These are phyloP conservation scores for Stigmatopora nigra DNA, from an alignment of 2,113 vertebrate species.

Conservation along the genomic window DNA sequence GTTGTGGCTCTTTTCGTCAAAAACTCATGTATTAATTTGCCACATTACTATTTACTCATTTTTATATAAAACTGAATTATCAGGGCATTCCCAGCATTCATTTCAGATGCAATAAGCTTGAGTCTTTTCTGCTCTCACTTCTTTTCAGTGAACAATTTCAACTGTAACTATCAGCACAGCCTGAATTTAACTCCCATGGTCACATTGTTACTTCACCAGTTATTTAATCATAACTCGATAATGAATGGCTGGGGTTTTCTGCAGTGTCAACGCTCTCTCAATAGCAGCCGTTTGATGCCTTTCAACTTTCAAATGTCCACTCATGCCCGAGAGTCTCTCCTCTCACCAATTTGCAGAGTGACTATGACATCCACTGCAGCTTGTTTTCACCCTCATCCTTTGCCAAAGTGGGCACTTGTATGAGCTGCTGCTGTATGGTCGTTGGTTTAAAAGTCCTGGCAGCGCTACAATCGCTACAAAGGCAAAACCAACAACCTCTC, in stretches of 20 bases:
- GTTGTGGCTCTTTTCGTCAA: no score
- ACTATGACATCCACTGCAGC: slow-evolving; percentile 5
- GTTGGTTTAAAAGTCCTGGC: slow-evolving; percentile 24
- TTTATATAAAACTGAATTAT: no score
- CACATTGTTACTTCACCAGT: slow-evolving; percentile 20
- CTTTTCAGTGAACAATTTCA: slow-evolving; percentile 17
- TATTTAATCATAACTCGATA: slow-evolving; percentile 32
- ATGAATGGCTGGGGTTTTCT: slow-evolving; percentile 21
- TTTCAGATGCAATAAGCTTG: no score
- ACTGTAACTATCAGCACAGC: slow-evolving; percentile 11
- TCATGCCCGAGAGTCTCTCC: slow-evolving; percentile 22
- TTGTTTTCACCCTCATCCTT: slow-evolving; percentile 11
- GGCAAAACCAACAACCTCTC: slow-evolving; percentile 26
- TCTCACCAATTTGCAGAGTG: slow-evolving; percentile 11
- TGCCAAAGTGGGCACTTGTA: slow-evolving; percentile 19
- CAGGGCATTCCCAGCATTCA: no score
- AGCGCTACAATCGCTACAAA: slow-evolving; percentile 11
- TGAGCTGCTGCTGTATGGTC: slow-evolving; percentile 11
- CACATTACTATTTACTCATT: no score
- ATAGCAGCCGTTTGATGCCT: slow-evolving; percentile 1
- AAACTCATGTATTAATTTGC: no score
- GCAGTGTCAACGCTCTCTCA: not conserved
- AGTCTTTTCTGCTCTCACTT: slow-evolving; percentile 1
- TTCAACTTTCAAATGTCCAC: slow-evolving; percentile 14
- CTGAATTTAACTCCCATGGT: slow-evolving; percentile 15